Evolutionary conservation across 2,797 vertebrate genomes (phyloP), one percentile per base, ranked within the genome.

Genomic region (Hapalemur alaotrensis): DNA sequence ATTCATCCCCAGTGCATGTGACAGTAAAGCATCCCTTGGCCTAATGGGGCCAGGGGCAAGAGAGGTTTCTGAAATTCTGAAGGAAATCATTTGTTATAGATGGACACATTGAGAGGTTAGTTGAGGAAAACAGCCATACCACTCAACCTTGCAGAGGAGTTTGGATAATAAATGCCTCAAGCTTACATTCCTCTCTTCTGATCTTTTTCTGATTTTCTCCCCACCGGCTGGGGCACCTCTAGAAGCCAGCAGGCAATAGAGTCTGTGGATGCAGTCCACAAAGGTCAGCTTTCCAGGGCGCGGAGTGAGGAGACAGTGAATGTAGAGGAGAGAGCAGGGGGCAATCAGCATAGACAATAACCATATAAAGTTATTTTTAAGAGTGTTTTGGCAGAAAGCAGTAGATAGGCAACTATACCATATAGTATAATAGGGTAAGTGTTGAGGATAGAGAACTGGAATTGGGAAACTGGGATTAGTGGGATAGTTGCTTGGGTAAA

Each of bases 301-400:
- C 4, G 0, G 48, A 57, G 32, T 8, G 3, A 23, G 35, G 23
- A 12, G 6, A 1, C 65, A 23, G 46, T 9, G 41, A 48, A 48
- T 22, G 2, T 30, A 18, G 18, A 65, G 22, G 18, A n/a, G 18
- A 5, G 38, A 30, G 35, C 41, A n/a, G 46, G 20, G 38, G 63
- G 18, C 32, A 14, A 57, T n/a, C 38, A 52, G 18, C 32, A 35
- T 25, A 57, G 86, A 43, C 9, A 52, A 38, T 30, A 30, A 30
- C 20, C n/a, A 46, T 7, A 23, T 13, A 70, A 25, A 70, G 67
- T 70, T 70, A 41, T 38, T 38, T 69, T 69, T 23, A 41, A 70
- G 63, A 46, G 35, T 54, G 35, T 61, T 87, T 82, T 67, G 54
- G 41, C 25, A 52, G 72, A 84, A 57, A 59, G 52, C 20, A 61